A percentile compares a stretch with the other conserved stretches of the same genome.
Evolutionary conservation across 2,797 vertebrate species (phyloP).

Genomic region (Melanotaenia pygmaea): DNA sequence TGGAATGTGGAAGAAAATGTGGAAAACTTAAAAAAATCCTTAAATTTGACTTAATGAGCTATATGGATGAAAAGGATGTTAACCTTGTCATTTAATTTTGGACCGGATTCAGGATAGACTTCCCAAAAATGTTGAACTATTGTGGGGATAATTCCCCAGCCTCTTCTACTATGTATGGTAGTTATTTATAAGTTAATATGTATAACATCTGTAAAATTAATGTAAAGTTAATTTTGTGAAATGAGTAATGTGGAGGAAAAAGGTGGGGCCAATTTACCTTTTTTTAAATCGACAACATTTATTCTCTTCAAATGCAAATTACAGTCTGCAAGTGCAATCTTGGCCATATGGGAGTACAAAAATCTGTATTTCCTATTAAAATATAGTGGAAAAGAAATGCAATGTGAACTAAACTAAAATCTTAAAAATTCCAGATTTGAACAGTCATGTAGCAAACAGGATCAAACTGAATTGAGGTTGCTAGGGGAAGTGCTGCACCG

Average conservation of each 20-base stretch:
- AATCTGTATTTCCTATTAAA: neutral
- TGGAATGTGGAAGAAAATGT: too few relatives aligned
- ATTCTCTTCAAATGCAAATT: neutral
- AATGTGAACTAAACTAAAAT: neutral
- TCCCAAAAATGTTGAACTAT: too few relatives aligned
- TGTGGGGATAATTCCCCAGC: too few relatives aligned
- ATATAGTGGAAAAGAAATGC: neutral
- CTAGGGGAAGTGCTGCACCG: conserved; percentile 4
- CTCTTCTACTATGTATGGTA: too few relatives aligned
- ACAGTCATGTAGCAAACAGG: neutral
- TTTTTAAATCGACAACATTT: neutral
- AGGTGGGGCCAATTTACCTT: neutral
- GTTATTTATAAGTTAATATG: neutral
- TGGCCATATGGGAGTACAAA: neutral
- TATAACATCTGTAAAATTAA: neutral
- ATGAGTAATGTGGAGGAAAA: neutral
- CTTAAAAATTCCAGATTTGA: neutral
- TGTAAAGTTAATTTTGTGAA: neutral
- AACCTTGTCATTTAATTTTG: too few relatives aligned
- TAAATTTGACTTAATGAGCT: too few relatives aligned
- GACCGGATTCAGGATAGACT: too few relatives aligned
- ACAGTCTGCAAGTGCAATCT: neutral
- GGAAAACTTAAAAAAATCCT: too few relatives aligned
- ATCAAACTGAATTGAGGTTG: conserved; percentile 10
- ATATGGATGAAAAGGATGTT: too few relatives aligned